Conservation (phyloP, 2,797 vertebrate genomes). For the Caiman crocodilus region DNA sequence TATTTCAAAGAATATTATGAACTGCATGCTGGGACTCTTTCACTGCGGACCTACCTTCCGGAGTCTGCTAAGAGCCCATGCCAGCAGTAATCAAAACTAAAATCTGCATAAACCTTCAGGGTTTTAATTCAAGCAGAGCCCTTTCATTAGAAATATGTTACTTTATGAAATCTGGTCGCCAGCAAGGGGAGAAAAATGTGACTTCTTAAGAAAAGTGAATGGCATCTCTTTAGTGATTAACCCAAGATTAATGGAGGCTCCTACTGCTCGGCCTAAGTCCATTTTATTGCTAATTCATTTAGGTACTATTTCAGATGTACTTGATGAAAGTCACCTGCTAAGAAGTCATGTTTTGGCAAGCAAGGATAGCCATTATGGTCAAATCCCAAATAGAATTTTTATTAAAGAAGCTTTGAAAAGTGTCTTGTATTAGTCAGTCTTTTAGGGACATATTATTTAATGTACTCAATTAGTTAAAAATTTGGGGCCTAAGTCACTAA, state of each 20-base stretch:
- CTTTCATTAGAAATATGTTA: conserved; percentile 99
- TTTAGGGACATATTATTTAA: conserved; percentile 81
- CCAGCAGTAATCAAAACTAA: conserved; percentile 99
- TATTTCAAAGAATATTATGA: conserved; percentile 97
- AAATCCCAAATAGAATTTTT: conserved; percentile 92
- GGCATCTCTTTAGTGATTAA: conserved; percentile 99
- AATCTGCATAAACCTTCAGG: conserved; percentile 95
- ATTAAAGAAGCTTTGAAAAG: conserved; percentile 88
- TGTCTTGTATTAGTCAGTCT: conserved; percentile 81
- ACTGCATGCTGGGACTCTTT: conserved; percentile 98
- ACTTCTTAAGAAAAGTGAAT: conserved; percentile 98
- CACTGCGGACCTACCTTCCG: conserved; percentile 92
- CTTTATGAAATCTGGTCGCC: conserved; percentile 96
- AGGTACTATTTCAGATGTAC: conserved; percentile 98
- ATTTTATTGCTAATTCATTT: conserved; percentile 99
- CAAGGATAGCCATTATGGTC: conserved; percentile 92
- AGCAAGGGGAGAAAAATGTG: conserved; percentile 95
- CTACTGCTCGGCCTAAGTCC: conserved; percentile 96
- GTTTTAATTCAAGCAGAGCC: conserved; percentile 98
- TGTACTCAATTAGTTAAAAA: conserved; percentile 85
- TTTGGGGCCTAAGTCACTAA: conserved; percentile 58
- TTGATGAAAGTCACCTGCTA: conserved; percentile 97
- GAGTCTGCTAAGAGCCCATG: conserved; percentile 97
- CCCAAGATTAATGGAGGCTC: conserved; percentile 97
- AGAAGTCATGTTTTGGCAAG: conserved; percentile 97